A percentile compares a stretch with the other conserved stretches of the same genome.
Evolutionary conservation across 2,888 invertebrate species (phyloP).

Genomic region (Galeopsomyia nigrocyanea): DNA sequence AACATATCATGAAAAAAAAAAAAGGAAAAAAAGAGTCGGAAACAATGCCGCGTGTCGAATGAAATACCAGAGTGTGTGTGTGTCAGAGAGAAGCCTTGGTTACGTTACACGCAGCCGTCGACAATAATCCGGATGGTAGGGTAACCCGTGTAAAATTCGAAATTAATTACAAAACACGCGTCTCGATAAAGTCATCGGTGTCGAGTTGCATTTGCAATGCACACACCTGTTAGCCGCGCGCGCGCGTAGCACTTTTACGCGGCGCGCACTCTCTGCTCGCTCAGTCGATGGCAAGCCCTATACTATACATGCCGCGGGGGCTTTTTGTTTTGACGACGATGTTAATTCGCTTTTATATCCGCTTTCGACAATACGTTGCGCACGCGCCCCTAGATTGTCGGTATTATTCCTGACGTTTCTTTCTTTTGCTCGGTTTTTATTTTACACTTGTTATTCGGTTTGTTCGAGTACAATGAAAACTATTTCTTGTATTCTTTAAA

Average conservation of each 20-base stretch:
- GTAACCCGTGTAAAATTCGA: slow-evolving; percentile 33
- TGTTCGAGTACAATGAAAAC: too few relatives aligned
- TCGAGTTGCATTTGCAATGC: background rate
- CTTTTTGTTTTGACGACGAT: slow-evolving; percentile 26
- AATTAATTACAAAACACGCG: slow-evolving; percentile 36
- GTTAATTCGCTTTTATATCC: slow-evolving; percentile 24
- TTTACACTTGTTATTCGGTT: too few relatives aligned
- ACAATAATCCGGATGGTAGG: slow-evolving; percentile 19
- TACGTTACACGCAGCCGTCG: background rate
- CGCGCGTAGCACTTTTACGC: background rate
- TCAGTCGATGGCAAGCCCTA: too few relatives aligned
- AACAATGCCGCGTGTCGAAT: background rate
- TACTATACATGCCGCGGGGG: slow-evolving; percentile 2
- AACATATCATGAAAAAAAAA: too few relatives aligned
- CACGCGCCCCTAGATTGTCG: background rate
- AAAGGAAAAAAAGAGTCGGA: background rate
- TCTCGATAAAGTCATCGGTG: slow-evolving; percentile 26
- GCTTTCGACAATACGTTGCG: slow-evolving; percentile 20
- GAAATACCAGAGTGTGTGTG: slow-evolving; percentile 1
- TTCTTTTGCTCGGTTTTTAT: too few relatives aligned
- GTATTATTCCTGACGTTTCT: background rate
- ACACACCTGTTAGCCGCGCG: background rate
- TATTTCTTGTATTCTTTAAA: too few relatives aligned
- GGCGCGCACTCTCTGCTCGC: too few relatives aligned
- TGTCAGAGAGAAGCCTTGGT: too few relatives aligned